These are phyloP conservation scores for Synanthedon vespiformis DNA, from an alignment of 2,888 invertebrate genomes.

Conservation along the genomic window DNA sequence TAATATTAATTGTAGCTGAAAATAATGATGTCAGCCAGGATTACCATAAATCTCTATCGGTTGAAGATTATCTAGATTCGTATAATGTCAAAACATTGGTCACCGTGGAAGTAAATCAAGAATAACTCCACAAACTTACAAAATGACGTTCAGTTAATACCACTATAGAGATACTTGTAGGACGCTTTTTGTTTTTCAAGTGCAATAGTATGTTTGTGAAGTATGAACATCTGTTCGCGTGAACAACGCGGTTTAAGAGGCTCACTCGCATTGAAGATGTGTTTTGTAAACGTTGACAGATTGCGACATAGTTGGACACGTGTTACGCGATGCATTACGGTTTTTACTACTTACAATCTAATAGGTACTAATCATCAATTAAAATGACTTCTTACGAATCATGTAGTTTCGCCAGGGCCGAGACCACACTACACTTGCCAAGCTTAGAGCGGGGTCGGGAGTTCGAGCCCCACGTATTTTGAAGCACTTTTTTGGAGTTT, in stretches of 20 bases:
- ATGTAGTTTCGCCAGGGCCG: too few species aligned
- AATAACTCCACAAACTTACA: constrained; percentile 6
- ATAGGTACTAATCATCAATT: too few species aligned
- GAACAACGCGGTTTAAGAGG: too few species aligned
- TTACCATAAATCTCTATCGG: constrained; percentile 18
- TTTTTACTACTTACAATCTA: not conserved
- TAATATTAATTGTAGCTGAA: not conserved
- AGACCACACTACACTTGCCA: too few species aligned
- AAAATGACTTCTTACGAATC: too few species aligned
- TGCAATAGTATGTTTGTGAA: not conserved
- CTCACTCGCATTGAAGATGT: too few species aligned
- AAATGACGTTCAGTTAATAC: too few species aligned
- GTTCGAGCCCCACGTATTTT: too few species aligned
- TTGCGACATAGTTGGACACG: not conserved
- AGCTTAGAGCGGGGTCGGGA: too few species aligned
- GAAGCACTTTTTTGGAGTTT: too few species aligned
- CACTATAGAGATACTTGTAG: too few species aligned
- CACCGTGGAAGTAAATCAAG: constrained; percentile 21
- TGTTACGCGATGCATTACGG: not conserved
- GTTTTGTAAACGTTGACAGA: not conserved
- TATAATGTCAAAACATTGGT: constrained; percentile 28
- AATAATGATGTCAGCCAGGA: not conserved
- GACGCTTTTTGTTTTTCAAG: not conserved
- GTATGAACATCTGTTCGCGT: not conserved
- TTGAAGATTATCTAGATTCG: constrained; percentile 19